phyloP scores from a whole-genome alignment of 1,140 invertebrate genomes.

The Tetramorium alpestre region DNA sequence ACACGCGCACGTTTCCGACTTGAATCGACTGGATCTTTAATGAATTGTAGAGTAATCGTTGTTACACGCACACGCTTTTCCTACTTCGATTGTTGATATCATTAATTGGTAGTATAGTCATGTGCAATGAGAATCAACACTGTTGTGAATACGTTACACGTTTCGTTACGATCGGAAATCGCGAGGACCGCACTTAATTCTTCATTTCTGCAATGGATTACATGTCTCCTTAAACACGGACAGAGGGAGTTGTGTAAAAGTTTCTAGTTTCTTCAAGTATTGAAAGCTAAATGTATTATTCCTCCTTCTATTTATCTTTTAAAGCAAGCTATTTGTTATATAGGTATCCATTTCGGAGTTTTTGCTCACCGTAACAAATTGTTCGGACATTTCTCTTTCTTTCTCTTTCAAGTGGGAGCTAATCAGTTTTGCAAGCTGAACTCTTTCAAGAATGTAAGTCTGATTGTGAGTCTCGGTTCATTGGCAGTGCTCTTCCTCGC shows the following conservation, averaged over 20 bases:
- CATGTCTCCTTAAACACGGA: background rate
- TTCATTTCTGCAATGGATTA: background rate
- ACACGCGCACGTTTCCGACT: conserved; percentile 13
- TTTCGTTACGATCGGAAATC: conserved; percentile 49
- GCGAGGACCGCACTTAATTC: background rate
- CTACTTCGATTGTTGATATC: conserved; percentile 60
- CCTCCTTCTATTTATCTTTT: background rate
- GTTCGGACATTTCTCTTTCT: background rate
- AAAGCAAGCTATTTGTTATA: background rate
- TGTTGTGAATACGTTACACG: conserved; percentile 59
- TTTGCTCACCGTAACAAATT: background rate
- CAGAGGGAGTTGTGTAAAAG: background rate
- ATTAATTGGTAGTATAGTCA: conserved; percentile 68
- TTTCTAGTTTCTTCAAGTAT: background rate
- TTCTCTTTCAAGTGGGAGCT: background rate
- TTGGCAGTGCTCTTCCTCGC: conserved; percentile 11
- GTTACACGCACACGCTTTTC: conserved; percentile 56
- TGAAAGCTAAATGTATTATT: background rate
- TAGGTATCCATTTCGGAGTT: background rate
- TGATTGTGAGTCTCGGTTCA: background rate
- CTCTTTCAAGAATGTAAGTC: background rate
- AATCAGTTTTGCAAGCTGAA: background rate
- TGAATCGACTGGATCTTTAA: conserved; percentile 6
- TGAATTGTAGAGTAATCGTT: conserved; percentile 38
- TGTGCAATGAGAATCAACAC: conserved; percentile 18